A percentile compares a stretch with the other conserved stretches of the same genome.
Conservation (phyloP, 2,797 vertebrate species). For the Myripristis jacobus region DNA sequence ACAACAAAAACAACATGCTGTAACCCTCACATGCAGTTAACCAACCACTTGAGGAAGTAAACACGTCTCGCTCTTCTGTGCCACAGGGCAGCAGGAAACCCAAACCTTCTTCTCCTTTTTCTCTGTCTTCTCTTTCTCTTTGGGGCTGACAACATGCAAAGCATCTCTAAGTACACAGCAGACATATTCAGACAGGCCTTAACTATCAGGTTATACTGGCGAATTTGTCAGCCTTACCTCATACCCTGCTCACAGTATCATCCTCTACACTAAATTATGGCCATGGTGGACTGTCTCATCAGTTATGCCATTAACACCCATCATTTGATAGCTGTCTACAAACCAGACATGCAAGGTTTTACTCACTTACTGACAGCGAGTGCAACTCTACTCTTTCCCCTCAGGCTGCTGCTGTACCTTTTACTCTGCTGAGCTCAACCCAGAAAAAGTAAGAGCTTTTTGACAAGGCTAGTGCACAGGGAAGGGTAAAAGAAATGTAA, state of each 20-base stretch:
- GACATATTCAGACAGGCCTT: constrained; percentile 69
- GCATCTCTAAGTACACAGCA: constrained; percentile 16
- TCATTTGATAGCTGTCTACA: constrained; percentile 47
- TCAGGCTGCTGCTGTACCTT: constrained; percentile 27
- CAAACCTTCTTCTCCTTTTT: constrained; percentile 67
- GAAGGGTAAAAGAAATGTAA: not conserved
- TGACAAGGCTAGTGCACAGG: not conserved
- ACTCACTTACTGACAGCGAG: constrained; percentile 28
- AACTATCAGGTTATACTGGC: constrained; percentile 60
- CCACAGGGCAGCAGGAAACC: constrained; percentile 75
- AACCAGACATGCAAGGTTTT: constrained; percentile 43
- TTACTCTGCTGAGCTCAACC: constrained; percentile 24
- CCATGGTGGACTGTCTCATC: constrained; percentile 47
- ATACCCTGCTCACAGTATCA: constrained; percentile 35
- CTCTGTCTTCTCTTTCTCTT: constrained; percentile 19
- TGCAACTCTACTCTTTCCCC: constrained; percentile 46
- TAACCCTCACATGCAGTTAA: constrained; percentile 13
- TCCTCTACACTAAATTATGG: constrained; percentile 20
- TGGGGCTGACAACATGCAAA: constrained; percentile 26
- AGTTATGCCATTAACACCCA: constrained; percentile 39
- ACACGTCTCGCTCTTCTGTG: constrained; percentile 42
- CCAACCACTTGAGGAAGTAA: constrained; percentile 58
- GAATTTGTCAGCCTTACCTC: constrained; percentile 40
- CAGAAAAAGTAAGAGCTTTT: not conserved
- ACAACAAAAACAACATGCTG: constrained; percentile 37